These are phyloP conservation scores for Nyctibius grandis DNA, from an alignment of 2,797 vertebrate species.

Conservation along the genomic window DNA sequence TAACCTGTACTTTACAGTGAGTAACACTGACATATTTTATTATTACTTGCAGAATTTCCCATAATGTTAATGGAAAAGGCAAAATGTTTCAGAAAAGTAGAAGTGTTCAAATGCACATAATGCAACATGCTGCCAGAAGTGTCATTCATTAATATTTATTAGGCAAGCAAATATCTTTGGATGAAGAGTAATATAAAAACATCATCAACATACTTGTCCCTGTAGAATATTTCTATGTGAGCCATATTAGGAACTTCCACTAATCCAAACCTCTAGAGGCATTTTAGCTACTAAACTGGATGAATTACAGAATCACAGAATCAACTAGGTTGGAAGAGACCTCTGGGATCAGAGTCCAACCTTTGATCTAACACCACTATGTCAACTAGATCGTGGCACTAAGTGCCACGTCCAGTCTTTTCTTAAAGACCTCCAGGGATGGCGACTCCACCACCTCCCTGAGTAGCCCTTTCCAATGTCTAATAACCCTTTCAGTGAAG, in stretches of 20 bases:
- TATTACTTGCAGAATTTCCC: not conserved
- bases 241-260: not conserved
- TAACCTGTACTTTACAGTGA: not conserved
- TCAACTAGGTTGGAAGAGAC: too few species aligned
- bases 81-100: not conserved
- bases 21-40: not conserved
- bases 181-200: not conserved
- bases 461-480: too few species aligned
- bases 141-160: not conserved
- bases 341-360: too few species aligned
- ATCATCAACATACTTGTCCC: not conserved
- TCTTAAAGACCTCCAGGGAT: too few species aligned
- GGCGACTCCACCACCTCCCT: too few species aligned
- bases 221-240: not conserved
- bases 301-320: too few species aligned
- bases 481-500: too few species aligned
- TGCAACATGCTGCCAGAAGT: not conserved
- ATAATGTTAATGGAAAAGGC: not conserved
- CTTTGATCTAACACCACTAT: too few species aligned
- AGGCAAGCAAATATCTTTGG: not conserved
- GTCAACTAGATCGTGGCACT: too few species aligned
- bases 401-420: too few species aligned
- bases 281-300: not conserved
- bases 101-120: not conserved
- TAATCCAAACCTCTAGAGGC: constrained; percentile 23